Percentiles rank a stretch among this genome's conserved stretches.
Conservation (phyloP, 2,113 vertebrate genomes). For the Columba janthina region DNA sequence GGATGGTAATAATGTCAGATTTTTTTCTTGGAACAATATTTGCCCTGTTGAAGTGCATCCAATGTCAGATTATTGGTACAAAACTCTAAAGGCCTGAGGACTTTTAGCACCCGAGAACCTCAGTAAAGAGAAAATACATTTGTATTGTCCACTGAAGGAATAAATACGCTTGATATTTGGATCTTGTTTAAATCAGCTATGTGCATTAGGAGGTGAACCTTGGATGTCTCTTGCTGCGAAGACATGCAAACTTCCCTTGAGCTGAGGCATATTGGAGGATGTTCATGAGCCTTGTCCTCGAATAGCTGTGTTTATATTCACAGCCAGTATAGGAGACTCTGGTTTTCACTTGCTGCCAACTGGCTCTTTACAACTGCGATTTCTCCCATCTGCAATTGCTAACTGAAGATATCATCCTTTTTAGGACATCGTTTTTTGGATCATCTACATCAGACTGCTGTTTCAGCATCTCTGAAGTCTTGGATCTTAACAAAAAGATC, state of each 20-base stretch:
- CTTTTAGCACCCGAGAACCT: not conserved
- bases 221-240: not conserved
- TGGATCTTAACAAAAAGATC: not conserved
- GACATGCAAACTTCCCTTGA: not conserved
- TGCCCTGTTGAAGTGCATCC: not conserved
- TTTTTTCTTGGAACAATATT: not conserved
- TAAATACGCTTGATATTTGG: accelerated
- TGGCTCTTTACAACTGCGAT: not conserved
- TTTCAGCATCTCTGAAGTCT: not conserved
- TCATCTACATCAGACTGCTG: not conserved
- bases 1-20: not conserved
- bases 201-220: not conserved
- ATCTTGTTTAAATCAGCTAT: not conserved
- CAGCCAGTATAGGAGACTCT: not conserved
- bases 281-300: not conserved
- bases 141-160: not conserved
- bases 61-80: not conserved
- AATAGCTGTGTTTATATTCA: not conserved
- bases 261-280: not conserved
- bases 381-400: not conserved
- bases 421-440: not conserved
- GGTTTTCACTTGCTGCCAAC: not conserved
- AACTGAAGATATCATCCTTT: not conserved
- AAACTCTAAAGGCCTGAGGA: not conserved
- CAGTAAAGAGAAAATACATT: not conserved